Evolutionary conservation across 1,140 invertebrate species (phyloP), one percentile per base, ranked within the genome.

Genomic region (Caerostris darwini): DNA sequence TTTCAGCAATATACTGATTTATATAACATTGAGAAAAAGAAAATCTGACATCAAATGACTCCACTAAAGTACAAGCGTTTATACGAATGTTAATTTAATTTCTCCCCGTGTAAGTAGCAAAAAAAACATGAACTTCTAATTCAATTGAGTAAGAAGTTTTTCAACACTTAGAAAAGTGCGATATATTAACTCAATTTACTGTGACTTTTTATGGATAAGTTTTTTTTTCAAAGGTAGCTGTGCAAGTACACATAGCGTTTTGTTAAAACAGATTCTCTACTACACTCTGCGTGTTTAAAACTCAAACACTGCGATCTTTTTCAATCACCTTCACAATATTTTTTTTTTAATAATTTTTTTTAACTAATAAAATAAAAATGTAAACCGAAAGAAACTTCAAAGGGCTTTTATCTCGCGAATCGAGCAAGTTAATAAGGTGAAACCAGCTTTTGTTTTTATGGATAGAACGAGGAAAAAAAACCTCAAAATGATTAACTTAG

Each of bases 401-500:
- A 85, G 83, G 57, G 56, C 56, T 85, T 19, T 85, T 85, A 85
- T 85, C 83, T 85, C 83, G 58, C 54, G 56, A 85, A 59, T 85
- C 56, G 83, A 85, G 57, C 56, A 58, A 85, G 83, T 85, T 85
- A 85, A 85, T 85, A 85, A 85, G 56, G 83, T 59, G 57, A 57
- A 85, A 85, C 83, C 17, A 85, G 12, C 83, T 85, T 77, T 85
- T 59, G 56, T 85, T 85, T 85, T 85, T 85, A 58, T 58, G 56
- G 10, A 54, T 0, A 6, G 83, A 58, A 34, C 2, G 17, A 7
- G 58, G 57, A 85, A 85, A 59, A 85, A 85, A 59, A 85, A 85
- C 57, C 57, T 85, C 83, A 85, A 85, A 85, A 85, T 85, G 83
- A 85, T 85, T 85, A 85, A 85, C 83, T 85, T 85, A 12, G 56